Base-by-base conservation (phyloP, 2,797 vertebrate species). In the Enoplosus armatus region DNA sequence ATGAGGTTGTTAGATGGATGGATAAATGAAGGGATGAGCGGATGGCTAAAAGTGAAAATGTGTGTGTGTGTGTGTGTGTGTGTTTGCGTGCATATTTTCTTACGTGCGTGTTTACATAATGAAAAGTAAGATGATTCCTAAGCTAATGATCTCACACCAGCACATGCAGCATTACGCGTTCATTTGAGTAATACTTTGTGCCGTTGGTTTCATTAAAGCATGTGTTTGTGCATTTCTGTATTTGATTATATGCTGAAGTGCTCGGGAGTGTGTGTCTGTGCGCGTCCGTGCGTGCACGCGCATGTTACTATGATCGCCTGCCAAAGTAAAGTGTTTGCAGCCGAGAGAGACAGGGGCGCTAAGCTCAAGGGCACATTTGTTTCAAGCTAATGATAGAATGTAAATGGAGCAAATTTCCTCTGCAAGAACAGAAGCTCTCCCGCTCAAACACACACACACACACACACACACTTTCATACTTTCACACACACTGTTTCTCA, bases 301-400 rank as follows among this genome's bases (percentile, higher is more conserved):
- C 81, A 50, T 72, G 82, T 79, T 85, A 85, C 94, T 91, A 94
- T 95, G 90, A 92, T 93, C 91, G 84, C 82, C 92, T 94, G 94
- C 93, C 94, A 94, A 95, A 95, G 93, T 94, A 95, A 95, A 96
- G 94, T 96, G 91, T 92, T 94, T 94, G 85, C 88, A 92, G 92
- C 92, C 81, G 87, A 92, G 93, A 92, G 89, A 85, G 91, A 91
- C 88, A 92, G 93, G 85, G 93, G 91, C 92, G 87, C 90, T 90
- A 90, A 88, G 93, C 95, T 97, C 96, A 96, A 97, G 97, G 97
- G 96, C 95, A 96, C 95, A 96, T 97, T 97, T 95, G 89, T 95
- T 96, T 96, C 96, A 96, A 96, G 96, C 97, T 98, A 98, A 98
- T 96, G 97, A 97, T 95, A 95, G 95, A 94, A 97, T 97, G 96